Percentiles rank a stretch among this genome's conserved stretches.
These are phyloP conservation scores for Caretta caretta DNA, from an alignment of 2,113 vertebrate genomes.

Conservation along the genomic window DNA sequence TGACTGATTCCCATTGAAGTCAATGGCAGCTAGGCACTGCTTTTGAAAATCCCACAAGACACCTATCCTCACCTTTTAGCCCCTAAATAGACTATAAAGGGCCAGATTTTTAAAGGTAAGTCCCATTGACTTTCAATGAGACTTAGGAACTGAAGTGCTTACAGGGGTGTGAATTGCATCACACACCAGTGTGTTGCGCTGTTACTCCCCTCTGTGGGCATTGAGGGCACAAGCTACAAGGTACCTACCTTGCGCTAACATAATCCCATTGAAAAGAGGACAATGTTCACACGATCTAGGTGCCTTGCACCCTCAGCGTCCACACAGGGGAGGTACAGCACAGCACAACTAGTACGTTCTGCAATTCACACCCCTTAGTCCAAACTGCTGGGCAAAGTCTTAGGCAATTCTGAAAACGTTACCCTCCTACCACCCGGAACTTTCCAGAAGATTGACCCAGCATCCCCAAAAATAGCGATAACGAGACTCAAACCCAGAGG, in stretches of 20 bases:
- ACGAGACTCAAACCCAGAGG: neutral
- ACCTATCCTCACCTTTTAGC: neutral
- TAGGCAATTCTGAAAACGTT: neutral
- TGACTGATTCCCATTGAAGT: neutral
- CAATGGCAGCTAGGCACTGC: neutral
- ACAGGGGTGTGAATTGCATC: neutral
- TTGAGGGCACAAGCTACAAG: neutral
- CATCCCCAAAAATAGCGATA: slow-evolving; percentile 8
- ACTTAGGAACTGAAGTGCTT: neutral
- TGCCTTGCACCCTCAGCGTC: neutral
- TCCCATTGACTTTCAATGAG: neutral
- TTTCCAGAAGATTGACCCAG: neutral
- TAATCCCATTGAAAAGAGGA: neutral
- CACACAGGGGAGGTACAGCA: too few species aligned
- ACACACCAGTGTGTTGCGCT: too few species aligned
- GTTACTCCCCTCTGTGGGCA: too few species aligned
- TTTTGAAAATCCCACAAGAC: neutral
- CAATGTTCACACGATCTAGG: neutral
- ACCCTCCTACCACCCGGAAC: neutral
- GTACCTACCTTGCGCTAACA: neutral
- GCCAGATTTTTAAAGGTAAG: neutral
- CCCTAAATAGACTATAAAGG: neutral
- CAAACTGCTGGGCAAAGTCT: neutral
- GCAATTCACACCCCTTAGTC: neutral
- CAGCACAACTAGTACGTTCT: neutral